A percentile compares a stretch with the other conserved stretches of the same genome.
phyloP scores from a whole-genome alignment of 2,888 invertebrate genomes.

The Digitonthophagus gazella region DNA sequence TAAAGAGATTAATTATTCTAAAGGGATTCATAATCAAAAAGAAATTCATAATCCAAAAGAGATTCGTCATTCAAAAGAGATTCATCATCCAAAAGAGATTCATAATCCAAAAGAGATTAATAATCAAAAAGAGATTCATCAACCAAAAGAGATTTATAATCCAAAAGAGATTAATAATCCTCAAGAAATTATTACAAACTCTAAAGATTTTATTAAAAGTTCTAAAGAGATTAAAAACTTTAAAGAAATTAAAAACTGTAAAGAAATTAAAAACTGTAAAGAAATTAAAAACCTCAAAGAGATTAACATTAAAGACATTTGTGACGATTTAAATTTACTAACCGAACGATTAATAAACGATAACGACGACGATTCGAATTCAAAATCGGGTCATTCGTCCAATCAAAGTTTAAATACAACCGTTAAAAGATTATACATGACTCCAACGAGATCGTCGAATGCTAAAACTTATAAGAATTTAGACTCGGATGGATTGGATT shows the following conservation, averaged over 20 bases:
- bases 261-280: neutral
- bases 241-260: neutral
- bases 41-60: neutral
- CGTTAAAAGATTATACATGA: slow-evolving; percentile 57
- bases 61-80: neutral
- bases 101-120: neutral
- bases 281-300: too few relatives aligned
- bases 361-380: neutral
- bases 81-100: neutral
- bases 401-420: slow-evolving; percentile 40
- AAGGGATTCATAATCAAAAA: neutral
- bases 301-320: too few relatives aligned
- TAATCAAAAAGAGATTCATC: neutral
- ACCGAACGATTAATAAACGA: too few relatives aligned
- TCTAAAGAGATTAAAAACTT: neutral
- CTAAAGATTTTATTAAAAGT: too few relatives aligned
- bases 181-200: neutral
- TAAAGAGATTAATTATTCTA: neutral
- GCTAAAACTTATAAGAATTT: slow-evolving; percentile 57
- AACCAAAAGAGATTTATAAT: neutral
- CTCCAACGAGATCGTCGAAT: slow-evolving; percentile 59
- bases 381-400: slow-evolving; percentile 18
- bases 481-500: slow-evolving; percentile 1
- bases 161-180: neutral
- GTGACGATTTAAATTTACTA: too few relatives aligned